A percentile compares a stretch with the other conserved stretches of the same genome.
phyloP scores from a whole-genome alignment of 2,113 vertebrate species.

The Triplophysa dalaica region DNA sequence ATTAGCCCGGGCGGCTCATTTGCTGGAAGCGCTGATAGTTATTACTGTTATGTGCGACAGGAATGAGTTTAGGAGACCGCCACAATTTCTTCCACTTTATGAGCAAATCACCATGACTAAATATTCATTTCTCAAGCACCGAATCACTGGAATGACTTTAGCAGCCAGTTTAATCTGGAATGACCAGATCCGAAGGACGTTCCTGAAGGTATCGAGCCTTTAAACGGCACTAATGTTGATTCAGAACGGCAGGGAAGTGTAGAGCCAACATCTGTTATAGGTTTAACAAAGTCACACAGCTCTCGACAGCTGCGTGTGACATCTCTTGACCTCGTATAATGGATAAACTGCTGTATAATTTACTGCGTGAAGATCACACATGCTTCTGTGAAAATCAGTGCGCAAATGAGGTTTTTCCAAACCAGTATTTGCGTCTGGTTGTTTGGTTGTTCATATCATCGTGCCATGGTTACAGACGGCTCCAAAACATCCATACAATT shows the following conservation, averaged over 20 bases:
- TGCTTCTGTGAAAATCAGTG: neutral
- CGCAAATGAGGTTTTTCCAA: neutral
- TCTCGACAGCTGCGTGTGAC: slow-evolving; percentile 9
- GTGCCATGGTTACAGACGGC: no score
- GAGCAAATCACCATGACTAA: slow-evolving; percentile 23
- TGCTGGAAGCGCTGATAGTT: slow-evolving; percentile 8
- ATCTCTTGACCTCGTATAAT: slow-evolving; percentile 26
- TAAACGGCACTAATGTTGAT: slow-evolving; percentile 17
- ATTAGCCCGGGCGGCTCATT: neutral
- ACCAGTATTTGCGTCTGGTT: neutral
- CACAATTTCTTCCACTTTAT: slow-evolving; percentile 26
- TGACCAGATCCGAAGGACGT: slow-evolving; percentile 2
- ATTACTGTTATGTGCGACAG: slow-evolving; percentile 36
- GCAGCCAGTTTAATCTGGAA: neutral
- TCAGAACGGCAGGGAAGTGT: neutral
- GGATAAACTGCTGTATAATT: slow-evolving; percentile 2
- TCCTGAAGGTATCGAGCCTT: slow-evolving; percentile 14
- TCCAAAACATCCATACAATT: no score
- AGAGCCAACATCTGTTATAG: slow-evolving; percentile 8
- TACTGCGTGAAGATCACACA: neutral
- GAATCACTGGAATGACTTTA: neutral
- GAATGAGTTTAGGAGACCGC: slow-evolving; percentile 1
- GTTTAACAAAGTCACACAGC: slow-evolving; percentile 8
- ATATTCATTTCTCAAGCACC: slow-evolving; percentile 19
- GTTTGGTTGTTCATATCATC: neutral